phyloP scores from a whole-genome alignment of 1,140 invertebrate genomes.

The Trachelipus rathkii region DNA sequence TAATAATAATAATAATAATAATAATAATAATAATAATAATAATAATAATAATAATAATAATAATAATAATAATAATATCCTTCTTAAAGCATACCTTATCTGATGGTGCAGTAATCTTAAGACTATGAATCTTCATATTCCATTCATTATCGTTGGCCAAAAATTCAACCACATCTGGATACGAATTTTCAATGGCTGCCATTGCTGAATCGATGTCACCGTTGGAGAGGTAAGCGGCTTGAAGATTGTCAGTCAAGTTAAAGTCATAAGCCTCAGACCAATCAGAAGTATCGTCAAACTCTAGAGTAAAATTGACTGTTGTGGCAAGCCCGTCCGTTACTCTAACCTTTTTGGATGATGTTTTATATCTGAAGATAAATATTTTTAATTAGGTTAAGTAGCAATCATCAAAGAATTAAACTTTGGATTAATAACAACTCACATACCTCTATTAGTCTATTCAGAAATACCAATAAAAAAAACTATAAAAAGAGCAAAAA shows the following conservation, averaged over 20 bases:
- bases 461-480: too few relatives aligned
- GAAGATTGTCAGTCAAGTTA: slow-evolving; percentile 56
- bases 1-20: too few relatives aligned
- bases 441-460: too few relatives aligned
- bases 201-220: slow-evolving; percentile 61
- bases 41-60: too few relatives aligned
- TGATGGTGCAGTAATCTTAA: slow-evolving; percentile 59
- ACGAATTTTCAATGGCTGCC: slow-evolving; percentile 61
- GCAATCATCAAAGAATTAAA: too few relatives aligned
- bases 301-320: slow-evolving; percentile 73
- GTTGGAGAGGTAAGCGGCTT: slow-evolving; percentile 60
- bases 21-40: too few relatives aligned
- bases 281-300: slow-evolving; percentile 65
- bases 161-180: slow-evolving; percentile 61
- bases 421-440: too few relatives aligned
- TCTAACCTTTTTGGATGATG: slow-evolving; percentile 58
- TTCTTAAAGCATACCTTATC: too few relatives aligned
- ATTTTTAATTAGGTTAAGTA: too few relatives aligned
- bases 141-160: slow-evolving; percentile 59
- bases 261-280: slow-evolving; percentile 78
- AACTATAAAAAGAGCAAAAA: too few relatives aligned
- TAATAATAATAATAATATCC: too few relatives aligned
- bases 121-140: slow-evolving; percentile 59
- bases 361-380: slow-evolving; percentile 59
- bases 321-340: slow-evolving; percentile 60